Conservation (phyloP, 2,113 vertebrate genomes). For the Callopanchax toddi region DNA sequence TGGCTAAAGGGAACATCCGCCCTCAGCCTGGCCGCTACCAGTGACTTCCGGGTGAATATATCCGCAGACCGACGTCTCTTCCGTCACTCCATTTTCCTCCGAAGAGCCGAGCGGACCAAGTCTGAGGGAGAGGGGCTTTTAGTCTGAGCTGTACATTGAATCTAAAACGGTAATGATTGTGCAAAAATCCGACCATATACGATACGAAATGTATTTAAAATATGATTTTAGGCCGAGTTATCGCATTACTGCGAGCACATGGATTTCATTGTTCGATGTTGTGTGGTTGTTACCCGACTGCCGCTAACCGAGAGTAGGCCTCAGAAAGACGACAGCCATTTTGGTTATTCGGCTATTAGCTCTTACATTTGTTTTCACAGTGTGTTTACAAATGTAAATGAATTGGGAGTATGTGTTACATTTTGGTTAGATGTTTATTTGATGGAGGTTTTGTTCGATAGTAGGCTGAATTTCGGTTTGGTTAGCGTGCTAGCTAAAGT, state of each 20-base stretch:
- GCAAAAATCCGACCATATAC: rapidly evolving
- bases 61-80: background rate
- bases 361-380: background rate
- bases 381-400: background rate
- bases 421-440: background rate
- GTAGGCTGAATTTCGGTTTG: no score
- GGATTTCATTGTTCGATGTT: background rate
- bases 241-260: rapidly evolving
- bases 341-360: slow-evolving; percentile 27
- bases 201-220: rapidly evolving
- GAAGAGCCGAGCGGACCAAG: slow-evolving; percentile 7
- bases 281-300: background rate
- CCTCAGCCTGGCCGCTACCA: slow-evolving; percentile 20
- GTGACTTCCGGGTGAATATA: background rate
- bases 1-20: background rate
- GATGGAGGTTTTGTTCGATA: no score
- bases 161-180: slow-evolving; percentile 21
- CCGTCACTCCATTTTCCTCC: slow-evolving; percentile 70
- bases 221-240: rapidly evolving
- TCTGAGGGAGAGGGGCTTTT: background rate
- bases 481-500: no score
- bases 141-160: background rate
- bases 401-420: no score
- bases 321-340: slow-evolving; percentile 56
- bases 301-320: slow-evolving; percentile 27